Conservation (phyloP, 2,888 invertebrate genomes). For the Yponomeuta cagnagella region DNA sequence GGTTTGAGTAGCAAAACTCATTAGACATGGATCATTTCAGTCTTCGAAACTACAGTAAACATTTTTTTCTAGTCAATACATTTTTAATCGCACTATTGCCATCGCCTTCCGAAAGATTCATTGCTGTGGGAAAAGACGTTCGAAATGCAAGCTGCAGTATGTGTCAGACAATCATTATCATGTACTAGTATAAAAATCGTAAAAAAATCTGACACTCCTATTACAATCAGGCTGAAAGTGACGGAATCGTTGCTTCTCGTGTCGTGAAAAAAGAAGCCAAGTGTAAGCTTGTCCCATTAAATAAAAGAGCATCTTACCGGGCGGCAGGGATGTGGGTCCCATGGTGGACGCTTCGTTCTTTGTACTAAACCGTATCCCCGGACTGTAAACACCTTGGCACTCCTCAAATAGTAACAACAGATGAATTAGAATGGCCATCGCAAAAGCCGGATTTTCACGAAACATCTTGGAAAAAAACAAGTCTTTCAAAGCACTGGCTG, state of each 20-base stretch:
- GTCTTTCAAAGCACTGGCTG: background rate
- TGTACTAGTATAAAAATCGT: background rate
- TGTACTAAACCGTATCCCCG: conserved; percentile 34
- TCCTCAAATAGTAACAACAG: conserved; percentile 23
- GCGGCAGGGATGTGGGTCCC: conserved; percentile 33
- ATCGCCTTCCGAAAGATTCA: conserved; percentile 7
- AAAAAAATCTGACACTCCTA: background rate
- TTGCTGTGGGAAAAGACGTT: background rate
- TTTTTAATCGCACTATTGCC: conserved; percentile 1
- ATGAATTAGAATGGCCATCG: background rate
- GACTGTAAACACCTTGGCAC: conserved; percentile 37
- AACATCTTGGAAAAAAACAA: background rate
- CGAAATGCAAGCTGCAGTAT: background rate
- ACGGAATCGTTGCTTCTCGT: background rate
- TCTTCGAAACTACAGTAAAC: background rate
- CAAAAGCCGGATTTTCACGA: background rate
- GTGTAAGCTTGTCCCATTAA: conserved; percentile 16
- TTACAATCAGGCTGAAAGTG: conserved; percentile 3
- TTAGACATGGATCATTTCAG: background rate
- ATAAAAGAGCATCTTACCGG: conserved; percentile 35
- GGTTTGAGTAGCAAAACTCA: too few species aligned
- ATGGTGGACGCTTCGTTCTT: conserved; percentile 32
- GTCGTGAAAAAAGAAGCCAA: conserved; percentile 15
- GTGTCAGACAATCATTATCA: background rate
- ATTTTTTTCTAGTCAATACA: too few species aligned